Conservation (phyloP, 1,140 invertebrate species). For the Solenopsis invicta region DNA sequence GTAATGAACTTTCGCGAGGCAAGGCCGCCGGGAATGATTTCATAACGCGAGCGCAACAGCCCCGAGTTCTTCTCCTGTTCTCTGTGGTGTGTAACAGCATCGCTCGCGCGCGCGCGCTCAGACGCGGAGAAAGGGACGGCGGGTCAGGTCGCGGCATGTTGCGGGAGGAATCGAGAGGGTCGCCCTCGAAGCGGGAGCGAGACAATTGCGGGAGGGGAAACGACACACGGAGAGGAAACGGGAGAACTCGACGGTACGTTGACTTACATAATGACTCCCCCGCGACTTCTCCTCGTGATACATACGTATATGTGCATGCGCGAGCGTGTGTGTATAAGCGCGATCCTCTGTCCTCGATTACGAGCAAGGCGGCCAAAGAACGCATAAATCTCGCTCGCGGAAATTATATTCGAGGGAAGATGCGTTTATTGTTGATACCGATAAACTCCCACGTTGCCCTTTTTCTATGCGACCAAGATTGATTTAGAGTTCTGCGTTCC, state of each 20-base stretch:
- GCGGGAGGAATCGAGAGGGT: constrained; percentile 34
- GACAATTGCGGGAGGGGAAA: constrained; percentile 39
- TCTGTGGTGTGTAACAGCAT: constrained; percentile 57
- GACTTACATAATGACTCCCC: constrained; percentile 72
- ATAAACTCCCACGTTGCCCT: constrained; percentile 62
- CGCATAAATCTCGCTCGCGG: constrained; percentile 35
- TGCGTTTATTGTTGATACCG: constrained; percentile 66
- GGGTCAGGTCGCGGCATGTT: constrained; percentile 43
- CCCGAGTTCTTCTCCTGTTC: constrained; percentile 65
- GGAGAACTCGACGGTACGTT: constrained; percentile 53
- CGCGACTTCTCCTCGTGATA: constrained; percentile 39
- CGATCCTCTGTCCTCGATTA: constrained; percentile 65
- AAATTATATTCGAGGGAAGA: constrained; percentile 64
- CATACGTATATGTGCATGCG: too few relatives aligned
- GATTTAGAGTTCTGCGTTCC: constrained; percentile 49
- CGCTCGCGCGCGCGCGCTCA: constrained; percentile 15
- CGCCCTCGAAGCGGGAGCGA: constrained; percentile 36
- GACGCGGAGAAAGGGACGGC: constrained; percentile 40
- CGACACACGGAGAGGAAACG: constrained; percentile 51
- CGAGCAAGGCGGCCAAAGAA: constrained; percentile 38
- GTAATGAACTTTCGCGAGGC: constrained; percentile 86
- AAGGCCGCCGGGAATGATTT: constrained; percentile 85
- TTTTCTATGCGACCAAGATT: constrained; percentile 49
- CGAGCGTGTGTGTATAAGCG: not conserved
- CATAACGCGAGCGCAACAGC: constrained; percentile 81